phyloP scores from a whole-genome alignment of 2,113 vertebrate genomes.

The Acrocephalus arundinaceus region DNA sequence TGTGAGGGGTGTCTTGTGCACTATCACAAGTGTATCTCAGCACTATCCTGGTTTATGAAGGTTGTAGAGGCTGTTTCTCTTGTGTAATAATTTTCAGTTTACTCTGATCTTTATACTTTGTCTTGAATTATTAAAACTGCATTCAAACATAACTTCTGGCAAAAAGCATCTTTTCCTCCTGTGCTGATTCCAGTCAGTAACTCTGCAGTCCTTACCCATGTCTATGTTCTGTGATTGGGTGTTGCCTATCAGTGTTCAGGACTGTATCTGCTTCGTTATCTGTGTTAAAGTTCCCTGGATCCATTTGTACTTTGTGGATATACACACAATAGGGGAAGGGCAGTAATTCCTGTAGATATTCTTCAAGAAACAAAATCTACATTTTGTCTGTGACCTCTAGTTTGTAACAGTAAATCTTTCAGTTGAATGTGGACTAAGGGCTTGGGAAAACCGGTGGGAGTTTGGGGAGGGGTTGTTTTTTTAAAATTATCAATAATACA shows the following conservation, averaged over 20 bases:
- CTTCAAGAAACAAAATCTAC: not conserved
- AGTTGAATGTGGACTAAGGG: not conserved
- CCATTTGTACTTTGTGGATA: not conserved
- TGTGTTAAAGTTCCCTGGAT: not conserved
- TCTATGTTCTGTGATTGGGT: not conserved
- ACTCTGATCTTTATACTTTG: not conserved
- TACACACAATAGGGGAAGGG: not conserved
- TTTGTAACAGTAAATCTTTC: not conserved
- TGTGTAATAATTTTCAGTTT: not conserved
- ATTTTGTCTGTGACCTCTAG: not conserved
- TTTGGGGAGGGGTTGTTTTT: not conserved
- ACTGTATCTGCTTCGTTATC: not conserved
- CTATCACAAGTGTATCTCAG: not conserved
- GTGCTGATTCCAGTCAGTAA: not conserved
- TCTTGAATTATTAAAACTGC: not conserved
- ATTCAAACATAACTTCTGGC: not conserved
- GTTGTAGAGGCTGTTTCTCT: not conserved
- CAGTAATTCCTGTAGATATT: not conserved
- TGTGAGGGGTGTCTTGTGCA: rapidly evolving
- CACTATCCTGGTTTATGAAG: not conserved
- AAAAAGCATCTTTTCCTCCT: not conserved
- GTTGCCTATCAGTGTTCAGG: not conserved
- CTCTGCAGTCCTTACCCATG: not conserved
- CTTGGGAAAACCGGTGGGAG: not conserved
- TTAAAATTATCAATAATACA: rapidly evolving